A percentile compares a stretch with the other conserved stretches of the same genome.
Conservation (phyloP, 2,888 invertebrate genomes). For the Tipula unca region DNA sequence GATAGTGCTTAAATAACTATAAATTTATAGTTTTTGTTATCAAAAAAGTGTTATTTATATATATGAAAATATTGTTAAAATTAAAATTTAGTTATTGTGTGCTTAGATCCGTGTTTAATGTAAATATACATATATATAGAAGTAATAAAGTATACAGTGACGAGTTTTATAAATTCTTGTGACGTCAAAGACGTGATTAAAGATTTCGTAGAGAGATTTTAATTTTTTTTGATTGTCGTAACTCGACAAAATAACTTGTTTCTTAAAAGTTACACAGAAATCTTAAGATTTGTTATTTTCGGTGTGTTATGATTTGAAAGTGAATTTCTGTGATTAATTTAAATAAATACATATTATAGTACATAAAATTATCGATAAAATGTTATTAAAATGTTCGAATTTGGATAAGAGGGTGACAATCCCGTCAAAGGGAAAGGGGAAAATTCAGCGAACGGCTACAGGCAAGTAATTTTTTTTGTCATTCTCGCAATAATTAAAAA, state of each 20-base stretch:
- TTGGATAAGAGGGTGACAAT: conserved; percentile 22
- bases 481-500: not conserved
- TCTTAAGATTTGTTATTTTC: conserved; percentile 18
- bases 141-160: not conserved
- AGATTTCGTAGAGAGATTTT: not conserved
- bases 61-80: not conserved
- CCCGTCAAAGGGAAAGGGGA: conserved; percentile 24
- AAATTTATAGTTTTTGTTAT: not conserved
- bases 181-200: conserved; percentile 16
- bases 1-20: not conserved
- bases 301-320: conserved; percentile 14
- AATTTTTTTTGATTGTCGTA: not conserved
- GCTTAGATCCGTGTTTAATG: not conserved
- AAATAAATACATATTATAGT: not conserved
- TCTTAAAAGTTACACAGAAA: not conserved
- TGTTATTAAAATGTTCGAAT: conserved; percentile 23
- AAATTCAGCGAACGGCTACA: conserved; percentile 16
- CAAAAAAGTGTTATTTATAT: not conserved
- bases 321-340: not conserved
- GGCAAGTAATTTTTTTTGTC: not conserved
- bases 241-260: not conserved
- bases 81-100: not conserved
- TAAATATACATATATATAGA: not conserved
- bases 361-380: not conserved
- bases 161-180: not conserved